These are phyloP conservation scores for Phrynocephalus forsythii DNA, from an alignment of 2,797 vertebrate genomes.

Conservation along the genomic window DNA sequence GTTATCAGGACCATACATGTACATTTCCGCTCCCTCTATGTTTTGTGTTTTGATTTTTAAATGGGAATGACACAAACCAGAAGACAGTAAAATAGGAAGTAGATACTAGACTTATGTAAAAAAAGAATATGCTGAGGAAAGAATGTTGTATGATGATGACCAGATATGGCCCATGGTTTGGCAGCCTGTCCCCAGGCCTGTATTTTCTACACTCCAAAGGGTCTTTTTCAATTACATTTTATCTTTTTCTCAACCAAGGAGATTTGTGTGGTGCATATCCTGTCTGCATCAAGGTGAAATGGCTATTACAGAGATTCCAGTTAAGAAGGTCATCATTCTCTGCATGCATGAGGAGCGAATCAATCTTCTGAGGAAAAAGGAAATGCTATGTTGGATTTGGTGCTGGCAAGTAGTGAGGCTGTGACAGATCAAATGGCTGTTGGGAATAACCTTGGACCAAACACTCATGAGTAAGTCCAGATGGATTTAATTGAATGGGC, in stretches of 20 bases:
- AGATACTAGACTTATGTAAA: neutral
- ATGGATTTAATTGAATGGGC: slow-evolving; percentile 34
- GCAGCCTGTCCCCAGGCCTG: slow-evolving; percentile 3
- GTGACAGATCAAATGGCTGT: slow-evolving; percentile 43
- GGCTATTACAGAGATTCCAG: slow-evolving; percentile 52
- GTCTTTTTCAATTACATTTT: slow-evolving; percentile 47
- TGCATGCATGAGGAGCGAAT: slow-evolving; percentile 49
- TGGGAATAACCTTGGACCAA: slow-evolving; percentile 50
- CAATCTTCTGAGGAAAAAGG: slow-evolving; percentile 50
- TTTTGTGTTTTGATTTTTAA: neutral
- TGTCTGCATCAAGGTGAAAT: slow-evolving; percentile 54
- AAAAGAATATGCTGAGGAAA: slow-evolving; percentile 7
- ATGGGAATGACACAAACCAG: neutral
- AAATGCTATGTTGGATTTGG: slow-evolving; percentile 48
- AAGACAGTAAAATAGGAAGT: neutral
- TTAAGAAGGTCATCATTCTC: slow-evolving; percentile 53
- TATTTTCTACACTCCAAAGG: slow-evolving; percentile 39
- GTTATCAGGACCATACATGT: neutral
- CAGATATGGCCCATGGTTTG: slow-evolving; percentile 35
- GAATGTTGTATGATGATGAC: slow-evolving; percentile 29
- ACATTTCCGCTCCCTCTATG: neutral
- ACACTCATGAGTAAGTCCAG: slow-evolving; percentile 32
- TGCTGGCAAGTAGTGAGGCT: slow-evolving; percentile 40
- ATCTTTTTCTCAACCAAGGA: slow-evolving; percentile 49
- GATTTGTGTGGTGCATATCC: slow-evolving; percentile 51